Evolutionary conservation across 2,888 invertebrate genomes (phyloP).

Genomic region (Philereme transversata): DNA sequence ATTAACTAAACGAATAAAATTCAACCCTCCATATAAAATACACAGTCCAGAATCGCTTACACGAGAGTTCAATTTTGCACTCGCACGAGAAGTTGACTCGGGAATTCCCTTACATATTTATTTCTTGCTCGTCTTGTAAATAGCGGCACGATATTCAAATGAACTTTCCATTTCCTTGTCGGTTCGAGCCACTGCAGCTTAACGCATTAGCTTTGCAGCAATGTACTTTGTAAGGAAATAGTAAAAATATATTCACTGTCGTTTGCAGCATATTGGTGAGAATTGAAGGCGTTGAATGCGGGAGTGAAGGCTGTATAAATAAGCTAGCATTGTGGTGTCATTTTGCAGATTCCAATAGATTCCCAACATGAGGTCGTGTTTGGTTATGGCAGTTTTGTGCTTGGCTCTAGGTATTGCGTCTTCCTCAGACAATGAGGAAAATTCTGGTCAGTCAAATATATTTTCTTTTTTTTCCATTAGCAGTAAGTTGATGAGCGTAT

Average conservation of each 20-base stretch:
- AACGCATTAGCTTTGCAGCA: constrained; percentile 36
- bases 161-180: constrained; percentile 33
- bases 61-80: constrained; percentile 45
- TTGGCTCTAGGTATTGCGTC: constrained; percentile 38
- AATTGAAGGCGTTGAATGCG: constrained; percentile 40
- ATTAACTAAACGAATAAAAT: background rate
- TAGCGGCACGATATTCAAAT: constrained; percentile 30
- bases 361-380: constrained; percentile 55
- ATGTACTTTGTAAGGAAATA: constrained; percentile 40
- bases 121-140: constrained; percentile 36
- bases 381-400: constrained; percentile 48
- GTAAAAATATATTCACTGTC: constrained; percentile 25
- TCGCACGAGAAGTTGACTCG: constrained; percentile 66
- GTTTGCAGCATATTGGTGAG: constrained; percentile 33
- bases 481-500: too few relatives aligned
- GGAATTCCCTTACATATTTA: constrained; percentile 68
- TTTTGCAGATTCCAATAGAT: constrained; percentile 44
- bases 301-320: constrained; percentile 54
- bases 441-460: constrained; percentile 29
- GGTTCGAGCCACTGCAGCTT: constrained; percentile 26
- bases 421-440: constrained; percentile 31
- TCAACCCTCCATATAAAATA: background rate
- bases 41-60: constrained; percentile 29
- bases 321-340: constrained; percentile 42
- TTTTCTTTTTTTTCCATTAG: background rate